Evolutionary conservation across 2,797 vertebrate genomes (phyloP).

Genomic region (Poliocrania exsul): DNA sequence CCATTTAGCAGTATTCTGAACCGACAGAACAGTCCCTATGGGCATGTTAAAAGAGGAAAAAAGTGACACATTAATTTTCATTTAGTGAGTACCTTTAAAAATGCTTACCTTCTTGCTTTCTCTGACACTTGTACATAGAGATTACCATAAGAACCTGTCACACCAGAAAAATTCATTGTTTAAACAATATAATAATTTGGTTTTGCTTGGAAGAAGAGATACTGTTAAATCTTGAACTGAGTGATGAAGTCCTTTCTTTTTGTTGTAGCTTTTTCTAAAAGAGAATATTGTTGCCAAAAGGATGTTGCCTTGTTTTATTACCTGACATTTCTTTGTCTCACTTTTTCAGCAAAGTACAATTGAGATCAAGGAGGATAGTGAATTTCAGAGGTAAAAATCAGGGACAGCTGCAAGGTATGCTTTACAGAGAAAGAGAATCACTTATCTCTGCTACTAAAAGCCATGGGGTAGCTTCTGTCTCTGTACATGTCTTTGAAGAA

Average conservation of each 20-base stretch:
- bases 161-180: background rate
- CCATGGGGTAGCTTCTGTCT: background rate
- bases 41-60: background rate
- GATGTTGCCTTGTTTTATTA: background rate
- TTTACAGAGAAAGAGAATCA: background rate
- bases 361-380: background rate
- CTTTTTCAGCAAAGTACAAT: background rate
- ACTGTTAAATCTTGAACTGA: background rate
- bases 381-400: conserved; percentile 3
- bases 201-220: background rate
- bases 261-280: background rate
- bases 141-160: background rate
- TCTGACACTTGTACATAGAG: background rate
- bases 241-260: background rate
- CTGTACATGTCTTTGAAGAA: background rate
- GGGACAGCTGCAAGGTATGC: conserved; percentile 3
- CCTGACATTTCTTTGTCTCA: background rate
- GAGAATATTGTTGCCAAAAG: background rate
- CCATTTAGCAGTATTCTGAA: background rate
- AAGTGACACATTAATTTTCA: background rate
- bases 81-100: background rate
- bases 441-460: background rate
- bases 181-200: background rate
- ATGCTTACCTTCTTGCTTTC: background rate
- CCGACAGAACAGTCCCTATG: background rate